A percentile compares a stretch with the other conserved stretches of the same genome.
These are phyloP conservation scores for Phyllotreta striolata DNA, from an alignment of 2,888 invertebrate genomes.

Conservation along the genomic window DNA sequence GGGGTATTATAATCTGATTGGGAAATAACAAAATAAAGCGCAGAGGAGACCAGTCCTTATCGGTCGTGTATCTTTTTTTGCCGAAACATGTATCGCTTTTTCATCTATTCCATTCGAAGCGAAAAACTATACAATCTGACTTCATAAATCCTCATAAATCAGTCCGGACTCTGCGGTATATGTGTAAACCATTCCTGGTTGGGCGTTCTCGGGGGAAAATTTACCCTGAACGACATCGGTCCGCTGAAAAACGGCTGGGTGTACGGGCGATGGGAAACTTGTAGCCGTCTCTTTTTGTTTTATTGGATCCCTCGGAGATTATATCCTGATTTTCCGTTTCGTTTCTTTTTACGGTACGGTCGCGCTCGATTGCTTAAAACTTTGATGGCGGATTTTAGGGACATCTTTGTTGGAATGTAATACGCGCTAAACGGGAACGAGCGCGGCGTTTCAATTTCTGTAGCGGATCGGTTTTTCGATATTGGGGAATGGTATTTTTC, in stretches of 20 bases:
- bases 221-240: constrained; percentile 31
- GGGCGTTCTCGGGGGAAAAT: constrained; percentile 32
- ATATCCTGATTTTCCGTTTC: constrained; percentile 53
- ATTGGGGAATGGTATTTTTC: no score
- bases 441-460: not conserved
- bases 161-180: constrained; percentile 33
- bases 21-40: not conserved
- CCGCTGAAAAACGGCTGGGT: constrained; percentile 20
- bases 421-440: not conserved
- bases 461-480: not conserved
- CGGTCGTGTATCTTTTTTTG: constrained; percentile 2
- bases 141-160: constrained; percentile 37
- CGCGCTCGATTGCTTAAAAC: constrained; percentile 18
- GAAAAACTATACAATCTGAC: constrained; percentile 35
- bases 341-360: constrained; percentile 45
- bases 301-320: constrained; percentile 52
- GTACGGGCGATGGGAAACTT: constrained; percentile 19
- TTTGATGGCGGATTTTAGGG: constrained; percentile 23
- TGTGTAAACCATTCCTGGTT: constrained; percentile 34
- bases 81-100: constrained; percentile 25
- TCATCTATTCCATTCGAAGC: constrained; percentile 29
- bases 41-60: constrained; percentile 7
- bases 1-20: no score
- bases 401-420: constrained; percentile 17
- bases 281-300: constrained; percentile 44